Base-by-base conservation (phyloP, 2,797 vertebrate genomes). In the Danionella dracula region DNA sequence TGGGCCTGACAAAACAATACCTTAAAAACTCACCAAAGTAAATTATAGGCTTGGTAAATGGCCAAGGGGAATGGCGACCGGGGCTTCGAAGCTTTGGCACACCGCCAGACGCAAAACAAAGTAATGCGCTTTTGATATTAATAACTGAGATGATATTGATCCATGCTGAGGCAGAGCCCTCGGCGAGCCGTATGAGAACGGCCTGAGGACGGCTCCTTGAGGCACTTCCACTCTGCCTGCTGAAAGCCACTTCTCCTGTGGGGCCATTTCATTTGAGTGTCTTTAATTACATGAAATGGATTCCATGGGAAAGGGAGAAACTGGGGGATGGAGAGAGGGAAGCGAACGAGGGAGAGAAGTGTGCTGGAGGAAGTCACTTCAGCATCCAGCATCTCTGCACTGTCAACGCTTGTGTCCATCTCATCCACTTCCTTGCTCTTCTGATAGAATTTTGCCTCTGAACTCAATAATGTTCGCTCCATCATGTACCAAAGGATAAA, bases 1-100 rank as follows among this genome's bases (percentile, higher is more conserved):
- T 97, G 93, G 94, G 87, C 91, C 90, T 97, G 95, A 98, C 94
- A 98, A 98, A 99, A 98, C 94, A 98, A 97, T 98, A 94, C 93
- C 93, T 94, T 97, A 96, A 96, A 95, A 98, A 96, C 92, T 93
- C 92, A 92, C 89, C 84, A 94, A 97, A 98, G 93, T 97, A 95
- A 97, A 99, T 97, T 96, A 98, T 93, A 90, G 91, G 86, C 88
- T 83, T 78, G 84, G 92, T 93, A 96, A 96, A 95, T 93, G 93
- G 93, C 89, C 91, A 85, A 85, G 71, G 72, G 41, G 72, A 86
- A 82, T 54, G 48, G 66, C 42, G 68, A 57, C 51, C 73, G 55
- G 78, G 80, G 80, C 78, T 83, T 71, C 45, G 68, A 79, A 80
- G 84, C 70, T 86, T 85, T 93, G 94, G 93, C 92, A 76, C 40